Conservation (phyloP, 2,888 invertebrate species). For the Cyclophora punctaria region DNA sequence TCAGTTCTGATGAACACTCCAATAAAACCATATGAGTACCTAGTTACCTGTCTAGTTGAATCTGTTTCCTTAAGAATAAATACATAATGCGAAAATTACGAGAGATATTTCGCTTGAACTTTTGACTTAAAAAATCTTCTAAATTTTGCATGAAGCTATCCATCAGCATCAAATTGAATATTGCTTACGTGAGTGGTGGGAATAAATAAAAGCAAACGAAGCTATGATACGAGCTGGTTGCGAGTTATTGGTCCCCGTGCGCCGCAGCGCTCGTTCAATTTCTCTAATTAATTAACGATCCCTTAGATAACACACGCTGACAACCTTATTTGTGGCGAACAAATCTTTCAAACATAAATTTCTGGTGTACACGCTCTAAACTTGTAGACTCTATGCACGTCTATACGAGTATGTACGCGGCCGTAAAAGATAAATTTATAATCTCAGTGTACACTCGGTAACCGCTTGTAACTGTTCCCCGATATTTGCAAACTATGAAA, state of each 20-base stretch:
- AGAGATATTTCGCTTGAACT: too few species aligned
- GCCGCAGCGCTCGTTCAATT: slow-evolving; percentile 69
- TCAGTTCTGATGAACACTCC: too few species aligned
- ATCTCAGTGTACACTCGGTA: slow-evolving; percentile 22
- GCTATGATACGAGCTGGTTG: slow-evolving; percentile 72
- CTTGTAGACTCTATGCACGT: slow-evolving; percentile 67
- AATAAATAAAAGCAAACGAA: slow-evolving; percentile 67
- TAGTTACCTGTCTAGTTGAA: too few species aligned
- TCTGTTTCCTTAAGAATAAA: too few species aligned
- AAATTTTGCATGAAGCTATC: slow-evolving; percentile 35
- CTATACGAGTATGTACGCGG: slow-evolving; percentile 35
- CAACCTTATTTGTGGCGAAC: slow-evolving; percentile 75
- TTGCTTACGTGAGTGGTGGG: slow-evolving; percentile 71
- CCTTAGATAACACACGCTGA: slow-evolving; percentile 71
- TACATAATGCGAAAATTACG: too few species aligned
- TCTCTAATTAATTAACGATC: slow-evolving; percentile 76
- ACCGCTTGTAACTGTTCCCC: slow-evolving; percentile 28
- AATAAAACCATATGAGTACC: too few species aligned
- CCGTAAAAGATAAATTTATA: slow-evolving; percentile 54
- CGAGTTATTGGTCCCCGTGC: slow-evolving; percentile 73
- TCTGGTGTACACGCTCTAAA: slow-evolving; percentile 69
- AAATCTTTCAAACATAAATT: slow-evolving; percentile 73
- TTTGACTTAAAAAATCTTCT: not conserved
- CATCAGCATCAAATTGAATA: slow-evolving; percentile 64
- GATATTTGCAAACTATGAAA: slow-evolving; percentile 36